Evolutionary conservation across 2,888 invertebrate species (phyloP), one percentile per base, ranked within the genome.

Genomic region (Chymomyza caudatula): DNA sequence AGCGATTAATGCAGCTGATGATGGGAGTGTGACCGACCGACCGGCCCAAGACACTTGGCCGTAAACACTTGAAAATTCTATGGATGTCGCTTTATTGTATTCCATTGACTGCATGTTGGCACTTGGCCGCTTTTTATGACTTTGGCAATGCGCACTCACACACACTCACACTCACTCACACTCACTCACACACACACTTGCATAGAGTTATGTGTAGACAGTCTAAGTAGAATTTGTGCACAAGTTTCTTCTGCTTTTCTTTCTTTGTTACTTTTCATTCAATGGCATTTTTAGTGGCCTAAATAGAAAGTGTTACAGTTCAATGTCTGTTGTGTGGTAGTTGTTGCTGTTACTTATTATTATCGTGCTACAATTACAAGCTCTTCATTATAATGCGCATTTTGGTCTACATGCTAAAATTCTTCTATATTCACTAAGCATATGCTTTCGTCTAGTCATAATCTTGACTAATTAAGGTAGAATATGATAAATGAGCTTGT

Each of bases 231-330:
- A 60, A 69, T 61, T 65, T 54, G 61, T 43, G n/a, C n/a, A n/a
- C n/a, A n/a, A n/a, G n/a, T n/a, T n/a, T n/a, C n/a, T 49, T 62
- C 47, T 63, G 64, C 51, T 65, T 60, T 64, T 65, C 6, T 65
- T 62, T 69, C 57, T 58, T 47, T 60, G 63, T 71, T 67, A n/a
- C n/a, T 70, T 56, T 68, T 23, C 47, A 47, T 54, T 61, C 43
- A 61, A 54, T 61, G 60, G 51, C 61, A 23, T 64, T 69, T 57
- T 51, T 53, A 51, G 64, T 85, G 81, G 73, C 86, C 86, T 42
- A 65, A 86, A 86, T 84, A 74, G 84, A 84, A 84, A 84, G 87
- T 84, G 84, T 87, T 84, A 84, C 84, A 84, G 87, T 84, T 84
- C 87, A 86, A 83, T 87, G 84, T 85, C 73, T 47, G 17, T 17